Conservation (phyloP, 2,888 invertebrate species). For the Drosophila tripunctata region DNA sequence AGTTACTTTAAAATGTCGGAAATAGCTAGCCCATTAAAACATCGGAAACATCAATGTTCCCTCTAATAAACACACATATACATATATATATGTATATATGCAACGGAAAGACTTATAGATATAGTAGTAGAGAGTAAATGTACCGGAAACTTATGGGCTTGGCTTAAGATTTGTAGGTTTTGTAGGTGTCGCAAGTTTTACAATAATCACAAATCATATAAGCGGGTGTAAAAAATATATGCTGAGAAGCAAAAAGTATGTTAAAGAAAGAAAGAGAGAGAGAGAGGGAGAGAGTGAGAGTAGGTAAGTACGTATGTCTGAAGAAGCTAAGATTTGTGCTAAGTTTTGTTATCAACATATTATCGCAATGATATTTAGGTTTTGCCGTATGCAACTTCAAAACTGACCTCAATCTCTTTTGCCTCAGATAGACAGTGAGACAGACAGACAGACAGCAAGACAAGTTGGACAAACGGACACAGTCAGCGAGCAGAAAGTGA, state of each 20-base stretch:
- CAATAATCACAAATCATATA: constrained; percentile 32
- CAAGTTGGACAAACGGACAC: constrained; percentile 26
- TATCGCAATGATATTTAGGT: constrained; percentile 26
- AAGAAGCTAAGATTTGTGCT: constrained; percentile 3
- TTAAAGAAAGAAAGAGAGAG: background rate
- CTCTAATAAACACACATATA: constrained; percentile 1
- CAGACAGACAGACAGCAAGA: background rate
- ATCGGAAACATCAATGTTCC: background rate
- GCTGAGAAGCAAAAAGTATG: background rate
- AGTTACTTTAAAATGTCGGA: too few species aligned
- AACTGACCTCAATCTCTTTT: constrained; percentile 20
- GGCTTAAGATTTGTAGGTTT: constrained; percentile 40
- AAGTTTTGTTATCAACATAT: background rate
- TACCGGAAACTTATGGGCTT: constrained; percentile 45
- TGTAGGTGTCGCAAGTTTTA: constrained; percentile 22
- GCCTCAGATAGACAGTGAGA: constrained; percentile 5
- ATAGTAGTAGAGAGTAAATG: background rate
- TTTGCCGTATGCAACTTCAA: constrained; percentile 14
- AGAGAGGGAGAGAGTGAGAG: background rate
- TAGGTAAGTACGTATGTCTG: background rate
- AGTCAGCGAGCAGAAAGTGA: constrained; percentile 60
- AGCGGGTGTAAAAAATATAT: background rate
- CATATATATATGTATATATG: background rate
- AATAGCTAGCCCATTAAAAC: too few species aligned
- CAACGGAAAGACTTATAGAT: background rate